phyloP scores from a whole-genome alignment of 1,140 invertebrate species.

The Ganaspis sp. region DNA sequence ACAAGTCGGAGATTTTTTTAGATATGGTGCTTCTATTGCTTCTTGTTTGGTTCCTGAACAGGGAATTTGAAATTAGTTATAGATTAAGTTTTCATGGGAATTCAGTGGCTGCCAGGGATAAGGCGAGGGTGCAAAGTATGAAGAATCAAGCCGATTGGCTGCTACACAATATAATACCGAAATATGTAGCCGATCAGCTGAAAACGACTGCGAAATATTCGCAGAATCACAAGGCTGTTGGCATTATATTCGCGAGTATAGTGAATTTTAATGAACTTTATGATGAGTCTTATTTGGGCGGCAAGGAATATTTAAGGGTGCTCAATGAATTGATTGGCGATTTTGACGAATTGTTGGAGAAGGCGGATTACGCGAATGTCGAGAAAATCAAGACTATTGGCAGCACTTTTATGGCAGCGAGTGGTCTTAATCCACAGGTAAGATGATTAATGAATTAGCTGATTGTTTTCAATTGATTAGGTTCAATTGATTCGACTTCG shows the following conservation, averaged over 20 bases:
- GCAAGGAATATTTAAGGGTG: constrained; percentile 94
- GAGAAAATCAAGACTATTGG: constrained; percentile 99
- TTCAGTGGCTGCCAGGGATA: constrained; percentile 90
- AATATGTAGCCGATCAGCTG: constrained; percentile 93
- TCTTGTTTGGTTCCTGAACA: constrained; percentile 93
- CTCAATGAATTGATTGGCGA: constrained; percentile 96
- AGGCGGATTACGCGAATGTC: constrained; percentile 89
- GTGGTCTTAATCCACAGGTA: constrained; percentile 89
- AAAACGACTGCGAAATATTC: constrained; percentile 97
- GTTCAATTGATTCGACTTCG: too few species aligned
- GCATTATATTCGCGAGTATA: constrained; percentile 96
- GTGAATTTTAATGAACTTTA: constrained; percentile 98
- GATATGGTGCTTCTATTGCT: constrained; percentile 87
- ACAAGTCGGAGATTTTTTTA: constrained; percentile 87
- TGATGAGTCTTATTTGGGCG: constrained; percentile 95
- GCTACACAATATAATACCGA: constrained; percentile 96
- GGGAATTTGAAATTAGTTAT: constrained; percentile 96
- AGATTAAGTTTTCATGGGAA: constrained; percentile 95
- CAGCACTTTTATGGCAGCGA: constrained; percentile 98
- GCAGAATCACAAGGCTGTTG: constrained; percentile 94
- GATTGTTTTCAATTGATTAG: too few species aligned
- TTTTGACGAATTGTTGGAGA: constrained; percentile 93
- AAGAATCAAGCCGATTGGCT: constrained; percentile 97
- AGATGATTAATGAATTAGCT: constrained; percentile 45
- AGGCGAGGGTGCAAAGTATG: constrained; percentile 88